Percentiles rank a stretch among this genome's conserved stretches.
phyloP scores from a whole-genome alignment of 1,140 invertebrate genomes.

The Venturia canescens region DNA sequence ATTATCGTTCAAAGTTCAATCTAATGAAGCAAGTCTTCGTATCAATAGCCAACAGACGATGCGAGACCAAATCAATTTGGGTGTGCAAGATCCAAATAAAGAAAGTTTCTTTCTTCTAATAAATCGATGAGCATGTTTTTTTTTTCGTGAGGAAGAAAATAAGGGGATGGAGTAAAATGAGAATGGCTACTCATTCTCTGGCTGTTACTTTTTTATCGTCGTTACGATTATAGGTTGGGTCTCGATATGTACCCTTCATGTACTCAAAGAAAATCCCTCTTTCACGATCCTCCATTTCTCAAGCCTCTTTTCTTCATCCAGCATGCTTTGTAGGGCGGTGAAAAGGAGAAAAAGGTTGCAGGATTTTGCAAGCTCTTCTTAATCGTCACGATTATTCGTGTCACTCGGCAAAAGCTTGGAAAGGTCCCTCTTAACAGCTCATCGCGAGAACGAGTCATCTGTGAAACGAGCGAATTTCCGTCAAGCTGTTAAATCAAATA shows the following conservation, averaged over 20 bases:
- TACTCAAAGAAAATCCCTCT: conserved; percentile 7
- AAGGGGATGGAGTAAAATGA: not conserved
- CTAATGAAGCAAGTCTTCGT: conserved; percentile 24
- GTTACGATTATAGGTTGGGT: not conserved
- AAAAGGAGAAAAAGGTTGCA: conserved; percentile 30
- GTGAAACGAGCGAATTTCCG: conserved; percentile 26
- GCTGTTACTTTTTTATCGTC: not conserved
- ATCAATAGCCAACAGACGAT: conserved; percentile 27
- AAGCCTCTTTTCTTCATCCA: conserved; percentile 5
- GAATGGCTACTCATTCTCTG: conserved; percentile 1
- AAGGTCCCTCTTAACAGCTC: conserved; percentile 48
- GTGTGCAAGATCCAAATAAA: conserved; percentile 37
- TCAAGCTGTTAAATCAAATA: conserved; percentile 9
- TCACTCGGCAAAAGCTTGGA: conserved; percentile 13
- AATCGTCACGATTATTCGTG: conserved; percentile 52
- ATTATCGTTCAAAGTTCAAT: conserved; percentile 35
- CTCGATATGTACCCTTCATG: not conserved
- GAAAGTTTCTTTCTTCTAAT: not conserved
- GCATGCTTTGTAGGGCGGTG: not conserved
- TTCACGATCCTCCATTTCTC: not conserved
- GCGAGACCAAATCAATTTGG: not conserved
- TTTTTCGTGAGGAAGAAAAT: not conserved
- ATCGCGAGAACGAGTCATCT: conserved; percentile 25
- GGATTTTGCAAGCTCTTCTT: conserved; percentile 43
- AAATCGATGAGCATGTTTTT: not conserved